A percentile compares a stretch with the other conserved stretches of the same genome.
Evolutionary conservation across 92 coral and sea anemone genomes (phyloP).

Genomic region (Parazoanthus darwini): DNA sequence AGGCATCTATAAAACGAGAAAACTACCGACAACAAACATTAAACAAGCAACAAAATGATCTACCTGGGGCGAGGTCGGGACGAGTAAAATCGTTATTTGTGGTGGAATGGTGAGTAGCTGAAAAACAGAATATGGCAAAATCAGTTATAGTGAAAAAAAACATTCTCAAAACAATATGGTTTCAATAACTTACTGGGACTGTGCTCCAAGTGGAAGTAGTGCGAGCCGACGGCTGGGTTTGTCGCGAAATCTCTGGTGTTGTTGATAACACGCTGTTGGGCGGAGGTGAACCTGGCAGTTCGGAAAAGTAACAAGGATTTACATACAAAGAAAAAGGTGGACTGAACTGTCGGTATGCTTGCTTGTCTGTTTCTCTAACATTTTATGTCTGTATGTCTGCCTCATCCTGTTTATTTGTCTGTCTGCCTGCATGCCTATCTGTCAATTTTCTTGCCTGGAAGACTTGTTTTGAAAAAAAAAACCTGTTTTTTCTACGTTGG

Average conservation of each 20-base stretch:
- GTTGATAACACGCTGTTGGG: conserved; percentile 79
- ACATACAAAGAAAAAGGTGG: too few relatives aligned
- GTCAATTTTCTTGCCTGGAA: too few relatives aligned
- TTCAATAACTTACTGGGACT: conserved; percentile 47
- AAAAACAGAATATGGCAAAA: neutral
- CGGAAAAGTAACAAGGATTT: neutral
- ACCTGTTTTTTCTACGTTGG: too few relatives aligned
- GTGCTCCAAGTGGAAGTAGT: conserved; percentile 81
- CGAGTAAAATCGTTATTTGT: conserved; percentile 76
- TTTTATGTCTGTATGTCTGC: too few relatives aligned
- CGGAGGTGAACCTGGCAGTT: conserved; percentile 69
- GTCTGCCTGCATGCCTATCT: too few relatives aligned
- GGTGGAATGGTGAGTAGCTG: conserved; percentile 48
- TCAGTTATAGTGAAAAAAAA: neutral
- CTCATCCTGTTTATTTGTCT: too few relatives aligned
- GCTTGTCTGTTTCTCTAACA: too few relatives aligned
- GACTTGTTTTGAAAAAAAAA: too few relatives aligned
- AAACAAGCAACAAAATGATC: neutral
- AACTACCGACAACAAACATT: too few relatives aligned
- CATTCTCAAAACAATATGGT: neutral
- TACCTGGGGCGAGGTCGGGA: conserved; percentile 80
- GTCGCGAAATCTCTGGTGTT: conserved; percentile 50
- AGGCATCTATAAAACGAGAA: too few relatives aligned
- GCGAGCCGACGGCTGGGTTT: conserved; percentile 60
- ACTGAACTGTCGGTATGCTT: too few relatives aligned